Evolutionary conservation across 1,140 invertebrate genomes (phyloP).

Genomic region (Drosophila ercepeae): DNA sequence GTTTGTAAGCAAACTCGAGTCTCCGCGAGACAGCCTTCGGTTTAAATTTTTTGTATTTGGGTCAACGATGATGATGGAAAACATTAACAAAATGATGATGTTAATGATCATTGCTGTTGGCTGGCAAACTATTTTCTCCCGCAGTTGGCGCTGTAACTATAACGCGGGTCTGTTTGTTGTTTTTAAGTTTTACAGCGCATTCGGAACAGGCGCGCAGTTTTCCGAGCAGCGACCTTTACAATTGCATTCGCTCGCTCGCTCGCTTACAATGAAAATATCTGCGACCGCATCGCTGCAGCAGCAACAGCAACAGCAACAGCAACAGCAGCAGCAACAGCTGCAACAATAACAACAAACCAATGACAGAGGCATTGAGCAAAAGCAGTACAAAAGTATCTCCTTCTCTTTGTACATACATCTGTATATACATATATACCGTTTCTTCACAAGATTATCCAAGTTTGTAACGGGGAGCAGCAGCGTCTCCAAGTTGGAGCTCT

Average conservation of each 20-base stretch:
- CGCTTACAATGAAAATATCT: conserved; percentile 67
- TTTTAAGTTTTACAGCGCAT: conserved; percentile 82
- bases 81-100: conserved; percentile 5
- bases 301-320: conserved; percentile 28
- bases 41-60: conserved; percentile 60
- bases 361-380: conserved; percentile 54
- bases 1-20: conserved; percentile 71
- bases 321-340: conserved; percentile 27
- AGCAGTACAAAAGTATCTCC: conserved; percentile 39
- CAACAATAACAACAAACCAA: conserved; percentile 22
- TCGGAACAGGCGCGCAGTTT: conserved; percentile 75
- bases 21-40: conserved; percentile 43
- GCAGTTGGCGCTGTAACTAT: conserved; percentile 63
- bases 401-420: conserved; percentile 21
- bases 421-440: not conserved
- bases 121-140: conserved; percentile 34
- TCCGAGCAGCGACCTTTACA: conserved; percentile 48
- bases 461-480: conserved; percentile 55
- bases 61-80: conserved; percentile 27
- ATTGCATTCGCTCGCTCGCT: conserved; percentile 45
- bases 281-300: conserved; percentile 25
- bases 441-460: not conserved
- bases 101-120: conserved; percentile 1
- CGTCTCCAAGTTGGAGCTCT: conserved; percentile 53
- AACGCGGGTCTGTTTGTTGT: conserved; percentile 75